These are phyloP conservation scores for Limnephilus rhombicus DNA, from an alignment of 2,888 invertebrate genomes.

Conservation along the genomic window DNA sequence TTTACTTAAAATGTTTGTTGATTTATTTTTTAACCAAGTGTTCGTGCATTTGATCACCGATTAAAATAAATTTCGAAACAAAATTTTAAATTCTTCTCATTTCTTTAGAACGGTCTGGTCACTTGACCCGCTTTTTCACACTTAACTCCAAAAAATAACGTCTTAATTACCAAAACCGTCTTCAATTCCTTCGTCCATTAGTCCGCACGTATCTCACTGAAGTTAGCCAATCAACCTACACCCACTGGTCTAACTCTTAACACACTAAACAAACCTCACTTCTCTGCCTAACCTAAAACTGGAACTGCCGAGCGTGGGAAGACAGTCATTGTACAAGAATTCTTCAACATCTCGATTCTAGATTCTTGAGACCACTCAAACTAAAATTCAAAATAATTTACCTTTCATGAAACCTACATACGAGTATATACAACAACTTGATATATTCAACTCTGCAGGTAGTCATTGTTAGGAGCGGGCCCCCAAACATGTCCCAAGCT, in stretches of 20 bases:
- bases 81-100: neutral
- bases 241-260: conserved; percentile 19
- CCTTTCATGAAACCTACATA: neutral
- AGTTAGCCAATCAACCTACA: conserved; percentile 31
- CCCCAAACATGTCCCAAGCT: too few species aligned
- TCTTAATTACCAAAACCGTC: conserved; percentile 41
- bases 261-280: conserved; percentile 27
- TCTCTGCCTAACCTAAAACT: conserved; percentile 33
- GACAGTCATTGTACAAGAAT: conserved; percentile 22
- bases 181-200: conserved; percentile 28
- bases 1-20: neutral
- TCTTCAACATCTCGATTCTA: neutral
- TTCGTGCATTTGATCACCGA: neutral
- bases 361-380: conserved; percentile 10
- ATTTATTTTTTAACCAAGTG: neutral
- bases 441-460: neutral
- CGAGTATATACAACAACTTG: neutral
- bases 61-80: neutral
- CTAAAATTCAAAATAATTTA: neutral
- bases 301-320: conserved; percentile 24
- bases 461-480: too few species aligned
- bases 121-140: conserved; percentile 25
- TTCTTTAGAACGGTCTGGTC: neutral
- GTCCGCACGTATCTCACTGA: neutral
- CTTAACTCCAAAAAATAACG: conserved; percentile 15